Conservation (phyloP, 2,888 invertebrate genomes). For the Timandra comae region DNA sequence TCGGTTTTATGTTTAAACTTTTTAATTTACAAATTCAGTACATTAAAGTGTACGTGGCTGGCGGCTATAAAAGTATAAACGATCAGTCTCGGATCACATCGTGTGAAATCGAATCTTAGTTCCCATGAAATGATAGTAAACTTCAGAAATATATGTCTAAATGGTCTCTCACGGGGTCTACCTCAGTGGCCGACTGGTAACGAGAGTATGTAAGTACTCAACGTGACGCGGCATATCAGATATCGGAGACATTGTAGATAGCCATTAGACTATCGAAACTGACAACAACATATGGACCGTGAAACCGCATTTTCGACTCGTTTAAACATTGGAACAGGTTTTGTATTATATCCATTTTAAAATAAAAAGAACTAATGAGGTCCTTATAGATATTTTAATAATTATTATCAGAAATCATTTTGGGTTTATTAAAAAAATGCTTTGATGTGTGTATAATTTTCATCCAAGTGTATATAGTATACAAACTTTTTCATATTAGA, state of each 20-base stretch:
- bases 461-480: no score
- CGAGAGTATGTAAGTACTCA: constrained; percentile 15
- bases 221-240: not conserved
- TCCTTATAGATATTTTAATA: no score
- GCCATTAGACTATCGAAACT: constrained; percentile 42
- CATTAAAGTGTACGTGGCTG: constrained; percentile 33
- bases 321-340: constrained; percentile 6
- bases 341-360: no score
- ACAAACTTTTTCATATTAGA: no score
- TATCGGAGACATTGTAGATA: not conserved
- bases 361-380: no score
- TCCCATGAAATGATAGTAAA: constrained; percentile 54
- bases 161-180: constrained; percentile 56
- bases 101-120: constrained; percentile 49
- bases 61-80: constrained; percentile 34
- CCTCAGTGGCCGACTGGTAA: constrained; percentile 56
- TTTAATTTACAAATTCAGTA: not conserved
- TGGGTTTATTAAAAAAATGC: no score
- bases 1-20: no score
- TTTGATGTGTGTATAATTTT: no score
- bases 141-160: constrained; percentile 42
- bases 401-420: no score
- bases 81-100: constrained; percentile 39
- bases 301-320: constrained; percentile 43
- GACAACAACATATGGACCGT: constrained; percentile 51